A percentile compares a stretch with the other conserved stretches of the same genome.
Evolutionary conservation across 1,140 invertebrate genomes (phyloP).

Genomic region (Tyrophagus putrescentiae): DNA sequence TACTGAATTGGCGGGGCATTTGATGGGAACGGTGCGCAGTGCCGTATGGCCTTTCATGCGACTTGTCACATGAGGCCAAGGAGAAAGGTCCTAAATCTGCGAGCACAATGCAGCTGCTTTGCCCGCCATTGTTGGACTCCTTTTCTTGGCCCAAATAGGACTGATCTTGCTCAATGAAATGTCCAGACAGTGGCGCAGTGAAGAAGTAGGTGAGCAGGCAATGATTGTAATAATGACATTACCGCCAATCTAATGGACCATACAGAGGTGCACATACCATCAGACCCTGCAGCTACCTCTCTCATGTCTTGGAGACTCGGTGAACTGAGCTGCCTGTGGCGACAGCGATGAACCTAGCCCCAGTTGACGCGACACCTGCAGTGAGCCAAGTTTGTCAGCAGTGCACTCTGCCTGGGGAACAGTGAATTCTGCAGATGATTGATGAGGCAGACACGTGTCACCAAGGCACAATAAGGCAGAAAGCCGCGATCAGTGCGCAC

Average conservation of each 20-base stretch:
- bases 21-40: conserved; percentile 5
- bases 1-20: neutral
- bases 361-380: too few species aligned
- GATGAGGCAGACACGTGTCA: too few species aligned
- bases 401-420: too few species aligned
- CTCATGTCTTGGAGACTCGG: too few species aligned
- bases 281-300: too few species aligned
- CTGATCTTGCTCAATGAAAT: neutral
- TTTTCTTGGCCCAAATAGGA: conserved; percentile 8
- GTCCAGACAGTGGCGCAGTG: neutral
- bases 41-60: neutral
- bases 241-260: neutral
- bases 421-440: too few species aligned
- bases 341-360: too few species aligned
- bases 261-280: too few species aligned
- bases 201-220: neutral
- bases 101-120: neutral
- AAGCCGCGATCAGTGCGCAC: too few species aligned
- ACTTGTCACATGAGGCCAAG: conserved; percentile 6
- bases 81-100: neutral
- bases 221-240: conserved; percentile 12
- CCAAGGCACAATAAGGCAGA: too few species aligned
- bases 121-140: neutral
- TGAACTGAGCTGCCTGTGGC: too few species aligned
- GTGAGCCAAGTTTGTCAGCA: too few species aligned